Conservation (phyloP, 2,888 invertebrate species). For the Scaptomyza caliginosa region DNA sequence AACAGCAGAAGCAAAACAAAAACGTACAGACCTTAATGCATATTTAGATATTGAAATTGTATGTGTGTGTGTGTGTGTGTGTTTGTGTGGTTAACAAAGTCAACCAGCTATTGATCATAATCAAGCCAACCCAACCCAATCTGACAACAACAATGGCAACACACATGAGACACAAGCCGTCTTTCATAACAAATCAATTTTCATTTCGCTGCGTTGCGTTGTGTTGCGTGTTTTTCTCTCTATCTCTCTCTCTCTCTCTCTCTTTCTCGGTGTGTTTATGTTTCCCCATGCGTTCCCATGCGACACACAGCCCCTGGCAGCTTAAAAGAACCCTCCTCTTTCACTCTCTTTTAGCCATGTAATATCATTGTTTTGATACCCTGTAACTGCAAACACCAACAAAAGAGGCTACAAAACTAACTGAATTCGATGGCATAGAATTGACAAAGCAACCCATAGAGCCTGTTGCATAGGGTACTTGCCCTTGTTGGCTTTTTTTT, state of each 20-base stretch:
- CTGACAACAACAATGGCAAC: conserved; percentile 22
- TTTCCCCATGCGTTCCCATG: conserved; percentile 33
- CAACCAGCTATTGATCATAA: conserved; percentile 51
- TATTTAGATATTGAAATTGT: conserved; percentile 3
- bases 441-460: background rate
- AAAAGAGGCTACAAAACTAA: background rate
- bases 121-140: conserved; percentile 30
- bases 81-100: conserved; percentile 9
- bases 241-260: background rate
- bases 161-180: conserved; percentile 18
- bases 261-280: conserved; percentile 9
- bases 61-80: background rate
- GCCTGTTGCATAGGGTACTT: background rate
- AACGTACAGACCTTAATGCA: background rate
- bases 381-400: background rate
- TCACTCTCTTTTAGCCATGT: background rate
- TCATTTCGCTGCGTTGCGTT: conserved; percentile 48
- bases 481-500: background rate
- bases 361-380: conserved; percentile 15
- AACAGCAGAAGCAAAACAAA: background rate
- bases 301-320: conserved; percentile 9
- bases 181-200: conserved; percentile 68
- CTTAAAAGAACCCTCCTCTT: too few relatives aligned
- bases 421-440: background rate
- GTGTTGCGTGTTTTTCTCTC: conserved; percentile 39